Percentiles rank a stretch among this genome's conserved stretches.
These are phyloP conservation scores for Chloropsis cyanopogon DNA, from an alignment of 2,113 vertebrate species.

Conservation along the genomic window DNA sequence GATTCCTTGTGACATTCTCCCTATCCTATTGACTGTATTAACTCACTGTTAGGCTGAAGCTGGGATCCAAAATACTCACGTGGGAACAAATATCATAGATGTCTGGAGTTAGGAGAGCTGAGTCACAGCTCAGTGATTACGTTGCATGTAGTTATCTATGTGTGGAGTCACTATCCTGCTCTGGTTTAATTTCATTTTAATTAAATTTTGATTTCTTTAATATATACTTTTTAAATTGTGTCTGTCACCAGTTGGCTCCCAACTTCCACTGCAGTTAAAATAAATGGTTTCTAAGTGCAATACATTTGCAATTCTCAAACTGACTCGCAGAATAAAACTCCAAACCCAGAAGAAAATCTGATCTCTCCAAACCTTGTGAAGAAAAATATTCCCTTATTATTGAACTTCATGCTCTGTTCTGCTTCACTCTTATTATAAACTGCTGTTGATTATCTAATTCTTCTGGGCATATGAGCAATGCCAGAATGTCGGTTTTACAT, in stretches of 20 bases:
- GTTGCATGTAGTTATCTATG: not conserved
- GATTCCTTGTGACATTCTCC: not conserved
- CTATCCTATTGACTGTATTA: not conserved
- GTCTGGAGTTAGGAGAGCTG: not conserved
- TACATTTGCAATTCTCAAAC: not conserved
- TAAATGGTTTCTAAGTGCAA: not conserved
- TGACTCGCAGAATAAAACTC: not conserved
- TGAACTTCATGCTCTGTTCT: slow-evolving; percentile 57
- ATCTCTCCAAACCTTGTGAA: not conserved
- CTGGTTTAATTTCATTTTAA: not conserved
- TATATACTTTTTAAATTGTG: not conserved
- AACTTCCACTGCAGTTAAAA: not conserved
- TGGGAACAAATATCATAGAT: not conserved
- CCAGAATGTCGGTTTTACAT: slow-evolving; percentile 74
- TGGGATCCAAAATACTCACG: not conserved
- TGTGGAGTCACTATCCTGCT: not conserved
- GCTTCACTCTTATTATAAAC: slow-evolving; percentile 64
- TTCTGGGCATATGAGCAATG: slow-evolving; percentile 67
- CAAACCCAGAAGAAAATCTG: not conserved
- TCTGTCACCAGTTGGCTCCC: not conserved
- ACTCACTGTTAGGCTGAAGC: not conserved
- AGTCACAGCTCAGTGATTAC: not conserved
- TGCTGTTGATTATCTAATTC: slow-evolving; percentile 72
- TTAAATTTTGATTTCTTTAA: not conserved
- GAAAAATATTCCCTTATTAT: not conserved